These are phyloP conservation scores for Aulostomus chinensis DNA, from an alignment of 2,797 vertebrate species.

Conservation along the genomic window DNA sequence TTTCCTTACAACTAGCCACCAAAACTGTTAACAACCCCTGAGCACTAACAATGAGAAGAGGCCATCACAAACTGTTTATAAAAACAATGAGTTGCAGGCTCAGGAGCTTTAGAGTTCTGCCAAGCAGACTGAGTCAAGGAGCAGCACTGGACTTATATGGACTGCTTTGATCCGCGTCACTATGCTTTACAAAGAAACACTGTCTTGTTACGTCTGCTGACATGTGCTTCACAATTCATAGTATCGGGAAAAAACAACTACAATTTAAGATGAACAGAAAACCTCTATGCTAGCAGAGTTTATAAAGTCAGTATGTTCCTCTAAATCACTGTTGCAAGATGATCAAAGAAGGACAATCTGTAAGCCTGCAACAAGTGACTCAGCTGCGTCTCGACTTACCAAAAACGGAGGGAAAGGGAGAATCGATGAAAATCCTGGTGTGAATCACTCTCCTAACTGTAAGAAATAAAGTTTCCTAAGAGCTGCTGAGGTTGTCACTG, in stretches of 20 bases:
- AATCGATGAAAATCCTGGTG: constrained; percentile 1
- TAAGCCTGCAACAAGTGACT: constrained; percentile 21
- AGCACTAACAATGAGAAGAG: constrained; percentile 63
- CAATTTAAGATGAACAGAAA: constrained; percentile 4
- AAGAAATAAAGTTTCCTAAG: constrained; percentile 16
- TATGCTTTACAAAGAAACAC: constrained; percentile 33
- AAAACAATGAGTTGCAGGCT: constrained; percentile 59
- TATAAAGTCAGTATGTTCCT: background rate
- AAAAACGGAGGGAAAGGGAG: constrained; percentile 1
- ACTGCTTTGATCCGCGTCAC: constrained; percentile 46
- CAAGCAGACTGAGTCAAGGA: constrained; percentile 45
- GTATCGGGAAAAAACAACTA: constrained; percentile 1
- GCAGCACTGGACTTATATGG: constrained; percentile 58
- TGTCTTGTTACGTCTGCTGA: constrained; percentile 11
- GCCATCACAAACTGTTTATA: constrained; percentile 72
- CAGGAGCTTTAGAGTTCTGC: constrained; percentile 63
- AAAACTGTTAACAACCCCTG: constrained; percentile 55
- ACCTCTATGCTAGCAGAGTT: background rate
- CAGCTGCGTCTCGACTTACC: constrained; percentile 50
- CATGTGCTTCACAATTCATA: constrained; percentile 1
- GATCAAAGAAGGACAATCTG: background rate
- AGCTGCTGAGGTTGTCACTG: constrained; percentile 19
- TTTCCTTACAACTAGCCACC: constrained; percentile 39
- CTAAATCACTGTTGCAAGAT: background rate
- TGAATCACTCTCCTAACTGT: background rate